A percentile compares a stretch with the other conserved stretches of the same genome.
phyloP scores from a whole-genome alignment of 1,140 invertebrate species.

The Vollenhovia emeryi region DNA sequence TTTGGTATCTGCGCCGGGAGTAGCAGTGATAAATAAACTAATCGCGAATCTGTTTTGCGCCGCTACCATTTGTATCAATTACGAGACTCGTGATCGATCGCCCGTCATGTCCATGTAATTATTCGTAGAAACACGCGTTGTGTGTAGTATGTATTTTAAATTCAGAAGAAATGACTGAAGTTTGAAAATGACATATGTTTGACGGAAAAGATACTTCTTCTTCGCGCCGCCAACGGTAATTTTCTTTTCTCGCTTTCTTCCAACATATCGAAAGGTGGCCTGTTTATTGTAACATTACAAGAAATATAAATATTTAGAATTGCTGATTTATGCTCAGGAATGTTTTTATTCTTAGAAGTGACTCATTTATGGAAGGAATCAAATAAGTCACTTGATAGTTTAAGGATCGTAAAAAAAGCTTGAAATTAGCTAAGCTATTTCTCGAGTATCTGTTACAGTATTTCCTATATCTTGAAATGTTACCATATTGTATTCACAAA shows the following conservation, averaged over 20 bases:
- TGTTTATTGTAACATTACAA: neutral
- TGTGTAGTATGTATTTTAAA: neutral
- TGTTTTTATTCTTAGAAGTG: neutral
- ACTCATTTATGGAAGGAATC: constrained; percentile 16
- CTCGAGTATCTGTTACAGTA: neutral
- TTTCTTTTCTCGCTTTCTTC: neutral
- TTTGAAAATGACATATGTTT: constrained; percentile 15
- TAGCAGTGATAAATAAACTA: constrained; percentile 19
- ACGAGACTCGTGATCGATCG: constrained; percentile 25
- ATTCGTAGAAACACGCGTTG: neutral
- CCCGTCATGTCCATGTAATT: constrained; percentile 25
- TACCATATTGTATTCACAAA: neutral
- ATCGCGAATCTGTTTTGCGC: neutral
- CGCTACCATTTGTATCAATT: constrained; percentile 47
- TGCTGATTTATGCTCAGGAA: neutral
- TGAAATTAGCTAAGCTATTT: neutral
- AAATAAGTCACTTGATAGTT: neutral
- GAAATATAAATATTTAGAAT: neutral
- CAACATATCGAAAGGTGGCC: neutral
- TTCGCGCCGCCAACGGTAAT: neutral
- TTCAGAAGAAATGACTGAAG: neutral
- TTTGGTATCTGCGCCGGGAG: neutral
- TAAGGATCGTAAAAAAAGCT: constrained; percentile 8
- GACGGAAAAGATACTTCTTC: neutral
- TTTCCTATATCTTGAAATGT: neutral